Percentiles rank a stretch among this genome's conserved stretches.
Conservation (phyloP, 53 echinoderm and acorn worm species). For the Astropecten irregularis region DNA sequence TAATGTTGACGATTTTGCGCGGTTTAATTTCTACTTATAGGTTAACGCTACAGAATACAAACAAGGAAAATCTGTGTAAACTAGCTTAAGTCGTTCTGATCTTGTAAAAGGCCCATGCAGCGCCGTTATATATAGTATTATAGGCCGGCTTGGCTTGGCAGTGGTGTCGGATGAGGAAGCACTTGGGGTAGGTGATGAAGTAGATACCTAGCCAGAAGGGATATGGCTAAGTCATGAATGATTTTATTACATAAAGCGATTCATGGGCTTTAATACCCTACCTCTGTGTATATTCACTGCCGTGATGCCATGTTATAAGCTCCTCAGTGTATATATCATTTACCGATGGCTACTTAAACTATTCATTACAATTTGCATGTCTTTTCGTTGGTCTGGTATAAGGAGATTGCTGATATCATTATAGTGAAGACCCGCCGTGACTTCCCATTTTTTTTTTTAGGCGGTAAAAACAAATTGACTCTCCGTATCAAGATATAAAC, state of each 20-base stretch:
- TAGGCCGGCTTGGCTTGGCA: too few species aligned
- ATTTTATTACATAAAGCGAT: slow-evolving; percentile 43
- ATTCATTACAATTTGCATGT: too few species aligned
- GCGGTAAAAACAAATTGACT: too few species aligned
- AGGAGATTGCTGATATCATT: too few species aligned
- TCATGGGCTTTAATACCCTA: slow-evolving; percentile 15
- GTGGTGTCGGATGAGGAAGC: too few species aligned
- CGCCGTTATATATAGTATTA: too few species aligned
- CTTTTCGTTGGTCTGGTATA: too few species aligned
- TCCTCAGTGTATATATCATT: background rate
- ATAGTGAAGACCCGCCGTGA: too few species aligned
- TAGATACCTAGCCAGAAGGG: background rate
- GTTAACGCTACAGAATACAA: slow-evolving; percentile 33
- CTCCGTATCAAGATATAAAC: too few species aligned
- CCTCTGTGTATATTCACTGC: background rate
- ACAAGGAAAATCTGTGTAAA: slow-evolving; percentile 50
- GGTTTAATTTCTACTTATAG: slow-evolving; percentile 55
- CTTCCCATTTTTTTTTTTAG: too few species aligned
- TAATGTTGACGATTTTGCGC: slow-evolving; percentile 41
- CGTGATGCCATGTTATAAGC: background rate
- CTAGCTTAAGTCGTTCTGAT: slow-evolving; percentile 53
- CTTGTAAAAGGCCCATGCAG: slow-evolving; percentile 25
- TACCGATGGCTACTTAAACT: background rate
- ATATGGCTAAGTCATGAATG: slow-evolving; percentile 37
- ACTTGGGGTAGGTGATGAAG: background rate